phyloP scores from a whole-genome alignment of 2,888 invertebrate species.

The Andrena bicolor region DNA sequence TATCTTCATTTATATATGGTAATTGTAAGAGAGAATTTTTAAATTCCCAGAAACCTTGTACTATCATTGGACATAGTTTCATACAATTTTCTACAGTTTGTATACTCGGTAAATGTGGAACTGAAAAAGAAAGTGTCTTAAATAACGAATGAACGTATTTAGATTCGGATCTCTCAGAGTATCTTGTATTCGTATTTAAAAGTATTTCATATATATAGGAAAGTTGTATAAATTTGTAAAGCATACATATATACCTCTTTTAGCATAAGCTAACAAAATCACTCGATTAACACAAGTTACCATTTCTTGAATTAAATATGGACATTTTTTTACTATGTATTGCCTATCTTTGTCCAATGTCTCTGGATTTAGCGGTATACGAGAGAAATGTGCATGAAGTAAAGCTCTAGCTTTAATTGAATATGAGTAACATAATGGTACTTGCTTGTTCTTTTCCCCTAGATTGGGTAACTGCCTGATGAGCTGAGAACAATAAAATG shows the following conservation, averaged over 20 bases:
- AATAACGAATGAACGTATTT: slow-evolving; percentile 5
- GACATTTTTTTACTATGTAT: slow-evolving; percentile 95
- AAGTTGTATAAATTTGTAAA: slow-evolving; percentile 22
- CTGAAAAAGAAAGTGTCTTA: slow-evolving; percentile 84
- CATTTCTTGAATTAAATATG: slow-evolving; percentile 98
- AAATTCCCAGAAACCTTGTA: slow-evolving; percentile 98
- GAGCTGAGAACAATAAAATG: slow-evolving; percentile 87
- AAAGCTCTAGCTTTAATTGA: slow-evolving; percentile 97
- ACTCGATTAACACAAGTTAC: slow-evolving; percentile 97
- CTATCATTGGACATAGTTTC: slow-evolving; percentile 98
- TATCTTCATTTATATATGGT: slow-evolving; percentile 96
- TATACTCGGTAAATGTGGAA: slow-evolving; percentile 93
- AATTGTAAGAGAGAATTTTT: slow-evolving; percentile 97
- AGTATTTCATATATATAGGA: neutral
- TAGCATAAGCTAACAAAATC: slow-evolving; percentile 95
- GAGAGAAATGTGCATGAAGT: slow-evolving; percentile 97
- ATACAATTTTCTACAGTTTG: slow-evolving; percentile 99
- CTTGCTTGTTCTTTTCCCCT: slow-evolving; percentile 98
- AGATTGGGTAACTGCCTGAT: slow-evolving; percentile 96
- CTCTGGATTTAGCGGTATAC: slow-evolving; percentile 91
- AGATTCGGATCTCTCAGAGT: neutral
- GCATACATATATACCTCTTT: slow-evolving; percentile 89
- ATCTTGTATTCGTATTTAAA: neutral
- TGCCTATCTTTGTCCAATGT: slow-evolving; percentile 94
- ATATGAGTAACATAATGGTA: slow-evolving; percentile 96